phyloP scores from a whole-genome alignment of 2,797 vertebrate species.

The Poliocrania exsul region DNA sequence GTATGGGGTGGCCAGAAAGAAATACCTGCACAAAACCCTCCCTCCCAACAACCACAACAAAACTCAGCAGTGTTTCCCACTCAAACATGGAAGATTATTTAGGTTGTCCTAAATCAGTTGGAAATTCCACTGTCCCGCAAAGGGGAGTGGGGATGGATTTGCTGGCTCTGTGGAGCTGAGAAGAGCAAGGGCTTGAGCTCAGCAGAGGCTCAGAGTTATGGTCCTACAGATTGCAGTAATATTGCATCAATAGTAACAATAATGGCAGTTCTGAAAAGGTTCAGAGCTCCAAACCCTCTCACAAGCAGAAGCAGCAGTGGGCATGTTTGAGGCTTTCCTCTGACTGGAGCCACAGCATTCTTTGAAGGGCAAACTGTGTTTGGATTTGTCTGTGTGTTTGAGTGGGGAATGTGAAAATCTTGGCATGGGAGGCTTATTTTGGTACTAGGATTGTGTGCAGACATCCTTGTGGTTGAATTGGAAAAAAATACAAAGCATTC shows the following conservation, averaged over 20 bases:
- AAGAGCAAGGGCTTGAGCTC: neutral
- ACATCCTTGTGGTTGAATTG: neutral
- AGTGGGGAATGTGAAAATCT: neutral
- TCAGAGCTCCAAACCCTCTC: neutral
- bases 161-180: rapidly evolving
- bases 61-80: rapidly evolving
- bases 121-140: rapidly evolving
- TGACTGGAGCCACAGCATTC: neutral
- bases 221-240: neutral
- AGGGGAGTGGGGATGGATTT: neutral
- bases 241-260: neutral
- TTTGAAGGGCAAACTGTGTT: neutral
- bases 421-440: neutral
- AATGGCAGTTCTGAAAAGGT: neutral
- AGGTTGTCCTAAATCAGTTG: neutral
- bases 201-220: neutral
- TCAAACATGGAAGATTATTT: neutral
- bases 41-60: neutral
- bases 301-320: neutral
- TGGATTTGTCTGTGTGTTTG: neutral
- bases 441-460: neutral
- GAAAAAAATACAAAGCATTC: neutral
- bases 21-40: neutral
- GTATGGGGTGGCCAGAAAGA: neutral
- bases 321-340: neutral